These are phyloP conservation scores for Onthophagus taurus DNA, from an alignment of 1,140 invertebrate genomes.

Conservation along the genomic window DNA sequence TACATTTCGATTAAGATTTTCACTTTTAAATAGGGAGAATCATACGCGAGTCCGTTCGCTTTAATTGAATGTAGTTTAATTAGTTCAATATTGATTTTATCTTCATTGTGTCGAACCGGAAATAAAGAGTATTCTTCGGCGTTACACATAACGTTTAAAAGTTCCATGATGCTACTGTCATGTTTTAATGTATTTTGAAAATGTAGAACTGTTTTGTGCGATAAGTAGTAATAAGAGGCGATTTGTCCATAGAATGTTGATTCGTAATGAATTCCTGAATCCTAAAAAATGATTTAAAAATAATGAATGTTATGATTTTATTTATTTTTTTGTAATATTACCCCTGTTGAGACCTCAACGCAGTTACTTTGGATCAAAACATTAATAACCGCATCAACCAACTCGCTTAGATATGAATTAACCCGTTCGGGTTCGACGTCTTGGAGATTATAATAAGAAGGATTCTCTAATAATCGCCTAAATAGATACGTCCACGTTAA, in stretches of 20 bases:
- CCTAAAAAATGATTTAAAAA: too few species aligned
- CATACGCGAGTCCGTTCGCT: conserved; percentile 62
- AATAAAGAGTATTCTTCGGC: conserved; percentile 87
- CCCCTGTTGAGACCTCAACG: conserved; percentile 53
- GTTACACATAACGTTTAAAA: conserved; percentile 73
- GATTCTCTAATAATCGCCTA: conserved; percentile 84
- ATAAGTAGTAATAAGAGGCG: conserved; percentile 95
- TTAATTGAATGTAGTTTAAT: conserved; percentile 66
- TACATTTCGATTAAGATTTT: conserved; percentile 91
- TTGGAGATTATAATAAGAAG: conserved; percentile 82
- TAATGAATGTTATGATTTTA: too few species aligned
- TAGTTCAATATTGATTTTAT: conserved; percentile 87
- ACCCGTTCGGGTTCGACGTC: conserved; percentile 62
- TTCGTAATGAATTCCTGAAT: conserved; percentile 31
- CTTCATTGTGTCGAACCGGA: conserved; percentile 97
- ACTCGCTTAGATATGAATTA: conserved; percentile 60
- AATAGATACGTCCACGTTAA: conserved; percentile 99
- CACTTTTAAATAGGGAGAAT: conserved; percentile 90
- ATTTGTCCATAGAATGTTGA: conserved; percentile 88
- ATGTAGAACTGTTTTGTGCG: conserved; percentile 80
- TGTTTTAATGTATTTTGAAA: conserved; percentile 62
- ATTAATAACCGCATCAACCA: conserved; percentile 70
- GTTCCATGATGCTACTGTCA: conserved; percentile 58
- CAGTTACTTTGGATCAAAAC: conserved; percentile 69
- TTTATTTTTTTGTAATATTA: too few species aligned